Conservation (phyloP, 2,113 vertebrate genomes). For the Aythya baeri region DNA sequence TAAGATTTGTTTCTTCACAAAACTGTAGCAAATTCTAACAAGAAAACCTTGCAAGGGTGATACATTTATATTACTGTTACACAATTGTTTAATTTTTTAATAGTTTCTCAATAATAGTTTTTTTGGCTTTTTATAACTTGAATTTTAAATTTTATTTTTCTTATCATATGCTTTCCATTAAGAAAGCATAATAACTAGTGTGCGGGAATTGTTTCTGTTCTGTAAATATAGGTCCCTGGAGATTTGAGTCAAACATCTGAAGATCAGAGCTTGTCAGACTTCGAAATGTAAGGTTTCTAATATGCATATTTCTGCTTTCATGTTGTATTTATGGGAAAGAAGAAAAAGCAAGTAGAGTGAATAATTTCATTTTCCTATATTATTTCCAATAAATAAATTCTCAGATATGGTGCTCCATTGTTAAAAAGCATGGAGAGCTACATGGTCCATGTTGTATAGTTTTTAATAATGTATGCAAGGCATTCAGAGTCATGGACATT, state of each 20-base stretch:
- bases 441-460: not conserved
- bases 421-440: not conserved
- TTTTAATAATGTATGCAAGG: not conserved
- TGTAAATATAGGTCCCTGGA: constrained; percentile 87
- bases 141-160: not conserved
- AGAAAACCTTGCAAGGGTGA: not conserved
- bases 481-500: not conserved
- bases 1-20: not conserved
- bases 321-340: not conserved
- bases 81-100: not conserved
- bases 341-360: not conserved
- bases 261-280: constrained; percentile 97
- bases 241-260: constrained; percentile 98
- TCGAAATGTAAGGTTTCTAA: constrained; percentile 92
- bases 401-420: not conserved
- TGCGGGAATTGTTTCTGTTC: constrained; percentile 8
- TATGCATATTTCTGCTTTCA: not conserved
- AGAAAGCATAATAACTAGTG: constrained; percentile 2
- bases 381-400: not conserved
- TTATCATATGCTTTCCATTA: not conserved
- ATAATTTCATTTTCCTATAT: not conserved
- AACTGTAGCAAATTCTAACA: not conserved
- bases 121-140: not conserved
- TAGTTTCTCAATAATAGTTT: not conserved
- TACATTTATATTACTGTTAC: not conserved